Percentiles rank a stretch among this genome's conserved stretches.
phyloP scores from a whole-genome alignment of 92 coral and sea anemone genomes.

The Epizoanthus stellaris region DNA sequence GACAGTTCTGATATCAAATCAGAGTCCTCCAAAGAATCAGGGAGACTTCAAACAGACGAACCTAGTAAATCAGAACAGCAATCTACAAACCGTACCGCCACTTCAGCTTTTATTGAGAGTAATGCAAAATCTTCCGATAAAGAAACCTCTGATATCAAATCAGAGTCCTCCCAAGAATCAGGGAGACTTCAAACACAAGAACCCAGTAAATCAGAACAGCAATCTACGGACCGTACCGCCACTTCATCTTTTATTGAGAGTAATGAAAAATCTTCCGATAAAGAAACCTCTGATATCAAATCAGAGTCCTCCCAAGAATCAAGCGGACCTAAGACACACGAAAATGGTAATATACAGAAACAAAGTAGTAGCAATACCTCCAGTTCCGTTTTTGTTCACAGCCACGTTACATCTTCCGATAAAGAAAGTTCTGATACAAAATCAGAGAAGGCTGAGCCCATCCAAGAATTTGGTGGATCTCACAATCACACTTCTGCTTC shows the following conservation, averaged over 20 bases:
- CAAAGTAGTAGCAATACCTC: not conserved
- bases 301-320: not conserved
- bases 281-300: conserved; percentile 15
- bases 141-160: conserved; percentile 10
- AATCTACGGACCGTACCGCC: not conserved
- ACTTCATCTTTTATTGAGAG: conserved; percentile 32
- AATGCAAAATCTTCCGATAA: conserved; percentile 8
- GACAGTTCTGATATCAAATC: conserved; percentile 7
- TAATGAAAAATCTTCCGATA: conserved; percentile 2
- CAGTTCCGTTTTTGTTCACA: not conserved
- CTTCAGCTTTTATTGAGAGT: conserved; percentile 36
- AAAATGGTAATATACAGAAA: too few relatives aligned
- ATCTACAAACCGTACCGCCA: not conserved
- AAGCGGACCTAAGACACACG: too few relatives aligned
- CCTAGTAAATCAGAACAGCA: not conserved
- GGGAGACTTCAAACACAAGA: not conserved
- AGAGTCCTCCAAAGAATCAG: not conserved
- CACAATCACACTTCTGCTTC: not conserved
- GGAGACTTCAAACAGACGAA: not conserved
- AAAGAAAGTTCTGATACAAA: not conserved
- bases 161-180: not conserved
- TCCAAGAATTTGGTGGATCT: not conserved
- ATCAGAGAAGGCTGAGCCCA: not conserved
- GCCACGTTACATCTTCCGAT: not conserved
- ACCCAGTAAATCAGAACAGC: not conserved